Base-by-base conservation (phyloP, 2,113 vertebrate genomes). In the Rousettus leschenaultii region DNA sequence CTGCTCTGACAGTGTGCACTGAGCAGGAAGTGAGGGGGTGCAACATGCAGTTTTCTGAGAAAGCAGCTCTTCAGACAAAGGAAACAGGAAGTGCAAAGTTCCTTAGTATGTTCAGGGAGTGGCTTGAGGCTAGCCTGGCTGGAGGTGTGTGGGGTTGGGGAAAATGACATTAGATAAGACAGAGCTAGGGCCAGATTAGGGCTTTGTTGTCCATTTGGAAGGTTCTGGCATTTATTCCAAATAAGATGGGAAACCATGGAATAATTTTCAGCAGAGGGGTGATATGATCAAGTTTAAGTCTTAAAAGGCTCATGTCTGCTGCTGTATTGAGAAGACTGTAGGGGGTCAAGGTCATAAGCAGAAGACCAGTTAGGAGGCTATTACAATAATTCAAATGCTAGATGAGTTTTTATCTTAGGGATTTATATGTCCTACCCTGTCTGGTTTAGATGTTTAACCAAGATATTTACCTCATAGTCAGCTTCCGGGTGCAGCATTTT, bases 21-120 rank as follows among this genome's bases (percentile, higher is more conserved):
- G n/a, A 87, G 57, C 3, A 40, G 65, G 12, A 45, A 48, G 5
- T 38, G n/a, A 30, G 18, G 24, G 12, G 8, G n/a, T 68, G 14
- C 6, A 14, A 4, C 0, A 1, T 11, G 3, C 35, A 53, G 78
- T 8, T 15, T 2, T 13, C 40, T 1, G 7, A 11, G 38, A 61
- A 45, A 43, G 61, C 16, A 86, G 26, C 33, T n/a, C 8, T 35
- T 95, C 13, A 1, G 13, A 18, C 0, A 35, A 35, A 86, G 26
- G 30, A 51, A 63, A 55, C 15, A 30, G 53, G 33, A 79, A 7
- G 13, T 43, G 13, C 51, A 51, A 43, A 53, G 63, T 30, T 70
- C 38, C 77, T n/a, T 13, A 30, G 38, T 0, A 5, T 70, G 7
- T 40, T 90, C 59, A 74, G 68, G 78, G 77, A 59, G 43, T 33